These are phyloP conservation scores for Tauraco erythrolophus DNA, from an alignment of 2,113 vertebrate genomes.

Conservation along the genomic window DNA sequence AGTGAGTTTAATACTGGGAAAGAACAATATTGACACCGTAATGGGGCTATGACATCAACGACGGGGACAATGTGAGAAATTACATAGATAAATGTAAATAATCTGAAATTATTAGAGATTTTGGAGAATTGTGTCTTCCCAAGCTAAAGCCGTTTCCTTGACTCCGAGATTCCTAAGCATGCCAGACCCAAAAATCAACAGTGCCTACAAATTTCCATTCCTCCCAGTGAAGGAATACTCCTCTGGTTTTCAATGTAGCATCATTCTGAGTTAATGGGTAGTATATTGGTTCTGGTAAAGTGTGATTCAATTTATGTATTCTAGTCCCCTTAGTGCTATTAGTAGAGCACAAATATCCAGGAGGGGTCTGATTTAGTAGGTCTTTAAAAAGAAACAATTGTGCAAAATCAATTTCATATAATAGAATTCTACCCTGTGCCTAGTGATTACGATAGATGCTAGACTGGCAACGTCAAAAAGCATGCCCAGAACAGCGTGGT, in stretches of 20 bases:
- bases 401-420: background rate
- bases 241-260: background rate
- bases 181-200: background rate
- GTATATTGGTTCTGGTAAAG: background rate
- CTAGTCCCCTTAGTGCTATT: background rate
- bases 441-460: background rate
- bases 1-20: background rate
- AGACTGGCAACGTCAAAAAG: background rate
- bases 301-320: background rate
- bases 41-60: background rate
- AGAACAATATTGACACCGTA: background rate
- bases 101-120: background rate
- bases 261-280: background rate
- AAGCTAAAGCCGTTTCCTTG: background rate
- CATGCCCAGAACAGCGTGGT: background rate
- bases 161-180: background rate
- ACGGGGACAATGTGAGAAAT: background rate
- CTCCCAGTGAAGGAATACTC: background rate
- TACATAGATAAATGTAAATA: background rate
- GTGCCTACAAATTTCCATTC: background rate
- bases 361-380: background rate
- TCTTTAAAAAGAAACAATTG: constrained; percentile 9
- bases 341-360: background rate
- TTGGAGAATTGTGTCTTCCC: background rate
- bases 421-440: background rate